Conservation (phyloP, 2,113 vertebrate species). For the Alosa alosa region DNA sequence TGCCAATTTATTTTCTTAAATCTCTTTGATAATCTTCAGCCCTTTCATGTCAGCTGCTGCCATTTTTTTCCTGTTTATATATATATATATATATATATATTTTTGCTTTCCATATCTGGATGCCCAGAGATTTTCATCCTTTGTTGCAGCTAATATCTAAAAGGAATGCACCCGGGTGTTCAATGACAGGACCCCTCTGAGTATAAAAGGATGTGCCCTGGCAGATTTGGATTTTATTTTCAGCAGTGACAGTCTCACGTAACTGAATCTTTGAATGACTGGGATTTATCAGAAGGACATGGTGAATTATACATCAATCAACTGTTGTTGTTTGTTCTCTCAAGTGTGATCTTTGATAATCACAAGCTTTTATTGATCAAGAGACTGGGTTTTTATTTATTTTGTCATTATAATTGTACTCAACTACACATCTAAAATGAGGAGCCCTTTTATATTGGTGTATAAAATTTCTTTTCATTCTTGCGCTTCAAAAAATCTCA, state of each 20-base stretch:
- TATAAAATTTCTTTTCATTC: background rate
- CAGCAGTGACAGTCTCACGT: slow-evolving; percentile 14
- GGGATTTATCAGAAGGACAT: slow-evolving; percentile 26
- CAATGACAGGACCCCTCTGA: slow-evolving; percentile 13
- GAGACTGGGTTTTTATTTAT: background rate
- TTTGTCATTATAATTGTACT: background rate
- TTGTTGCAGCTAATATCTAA: slow-evolving; percentile 15
- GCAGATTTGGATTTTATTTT: slow-evolving; percentile 3
- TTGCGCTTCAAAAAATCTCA: background rate
- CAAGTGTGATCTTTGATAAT: background rate
- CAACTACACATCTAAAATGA: background rate
- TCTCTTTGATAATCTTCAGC: slow-evolving; percentile 62
- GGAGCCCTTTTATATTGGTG: background rate
- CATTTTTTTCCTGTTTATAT: background rate
- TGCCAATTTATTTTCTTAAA: slow-evolving; percentile 65
- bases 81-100: background rate
- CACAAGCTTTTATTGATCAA: background rate
- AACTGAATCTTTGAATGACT: slow-evolving; percentile 33
- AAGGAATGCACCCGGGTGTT: slow-evolving; percentile 23
- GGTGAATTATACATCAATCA: slow-evolving; percentile 32
- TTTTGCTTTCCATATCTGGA: background rate
- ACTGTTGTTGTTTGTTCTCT: slow-evolving; percentile 21
- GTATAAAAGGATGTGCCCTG: slow-evolving; percentile 19
- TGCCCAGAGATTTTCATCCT: slow-evolving; percentile 23
- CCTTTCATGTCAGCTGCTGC: slow-evolving; percentile 54